Evolutionary conservation across 2,113 vertebrate species (phyloP).

Genomic region (Felis chaus): DNA sequence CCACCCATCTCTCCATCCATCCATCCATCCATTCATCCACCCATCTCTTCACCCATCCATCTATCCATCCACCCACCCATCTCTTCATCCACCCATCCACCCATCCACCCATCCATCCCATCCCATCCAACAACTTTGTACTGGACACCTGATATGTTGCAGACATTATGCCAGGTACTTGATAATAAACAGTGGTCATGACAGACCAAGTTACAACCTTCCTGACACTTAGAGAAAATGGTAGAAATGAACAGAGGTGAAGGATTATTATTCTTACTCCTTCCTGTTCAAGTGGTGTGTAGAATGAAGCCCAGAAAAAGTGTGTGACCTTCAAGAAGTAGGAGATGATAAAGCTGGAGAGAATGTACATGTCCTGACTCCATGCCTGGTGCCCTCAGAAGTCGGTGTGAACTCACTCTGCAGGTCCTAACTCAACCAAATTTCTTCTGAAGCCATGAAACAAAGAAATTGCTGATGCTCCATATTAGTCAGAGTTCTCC

Average conservation of each 20-base stretch:
- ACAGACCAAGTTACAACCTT: background rate
- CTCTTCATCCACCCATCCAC: fast-evolving
- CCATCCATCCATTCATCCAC: fast-evolving
- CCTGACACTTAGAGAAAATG: background rate
- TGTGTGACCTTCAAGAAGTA: background rate
- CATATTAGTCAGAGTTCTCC: background rate
- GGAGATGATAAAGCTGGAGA: background rate
- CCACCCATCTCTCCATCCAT: no score
- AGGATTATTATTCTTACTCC: background rate
- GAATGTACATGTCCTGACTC: background rate
- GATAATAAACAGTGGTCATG: background rate
- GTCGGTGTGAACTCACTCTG: background rate
- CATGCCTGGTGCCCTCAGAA: background rate
- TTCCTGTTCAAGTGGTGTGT: background rate
- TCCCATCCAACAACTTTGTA: background rate
- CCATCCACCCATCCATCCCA: background rate
- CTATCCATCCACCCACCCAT: fast-evolving
- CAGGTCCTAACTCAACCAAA: no score
- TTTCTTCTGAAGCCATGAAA: background rate
- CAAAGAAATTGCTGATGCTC: background rate
- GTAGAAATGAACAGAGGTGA: background rate
- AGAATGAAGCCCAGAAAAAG: background rate
- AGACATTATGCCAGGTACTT: background rate
- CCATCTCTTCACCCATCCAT: fast-evolving
- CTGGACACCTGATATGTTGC: background rate